These are phyloP conservation scores for Sinopyrophorus schimmeli DNA, from an alignment of 2,888 invertebrate species.

Conservation along the genomic window DNA sequence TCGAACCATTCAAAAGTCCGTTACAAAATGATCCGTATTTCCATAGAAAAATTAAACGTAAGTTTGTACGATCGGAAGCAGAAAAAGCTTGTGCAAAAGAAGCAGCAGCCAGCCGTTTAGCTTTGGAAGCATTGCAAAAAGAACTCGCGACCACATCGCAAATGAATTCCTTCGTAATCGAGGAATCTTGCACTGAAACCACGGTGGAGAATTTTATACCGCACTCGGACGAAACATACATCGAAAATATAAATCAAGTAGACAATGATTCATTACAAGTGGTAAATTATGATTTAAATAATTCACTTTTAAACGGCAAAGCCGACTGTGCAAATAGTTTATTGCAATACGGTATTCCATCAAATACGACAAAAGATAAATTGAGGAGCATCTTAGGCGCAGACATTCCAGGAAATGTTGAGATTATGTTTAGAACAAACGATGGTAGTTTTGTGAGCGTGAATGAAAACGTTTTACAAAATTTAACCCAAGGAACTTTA, in stretches of 20 bases:
- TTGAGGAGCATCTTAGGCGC: conserved; percentile 48
- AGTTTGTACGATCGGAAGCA: conserved; percentile 47
- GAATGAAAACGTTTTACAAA: conserved; percentile 63
- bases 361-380: conserved; percentile 39
- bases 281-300: conserved; percentile 40
- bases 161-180: conserved; percentile 51
- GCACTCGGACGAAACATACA: conserved; percentile 41
- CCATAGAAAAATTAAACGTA: conserved; percentile 45
- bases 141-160: conserved; percentile 51
- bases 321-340: conserved; percentile 21
- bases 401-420: conserved; percentile 54
- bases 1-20: conserved; percentile 14
- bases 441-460: conserved; percentile 67
- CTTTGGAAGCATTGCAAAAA: conserved; percentile 54
- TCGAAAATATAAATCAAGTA: conserved; percentile 38
- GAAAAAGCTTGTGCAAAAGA: conserved; percentile 54
- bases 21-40: conserved; percentile 37
- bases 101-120: conserved; percentile 54
- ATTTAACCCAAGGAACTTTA: conserved; percentile 47
- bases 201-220: conserved; percentile 53
- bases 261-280: conserved; percentile 39
- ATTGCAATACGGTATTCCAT: conserved; percentile 31
- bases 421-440: conserved; percentile 67
- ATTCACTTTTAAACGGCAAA: conserved; percentile 35
- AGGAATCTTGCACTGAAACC: conserved; percentile 52